phyloP scores from a whole-genome alignment of 1,140 invertebrate genomes.

The Diorhabda carinulata region DNA sequence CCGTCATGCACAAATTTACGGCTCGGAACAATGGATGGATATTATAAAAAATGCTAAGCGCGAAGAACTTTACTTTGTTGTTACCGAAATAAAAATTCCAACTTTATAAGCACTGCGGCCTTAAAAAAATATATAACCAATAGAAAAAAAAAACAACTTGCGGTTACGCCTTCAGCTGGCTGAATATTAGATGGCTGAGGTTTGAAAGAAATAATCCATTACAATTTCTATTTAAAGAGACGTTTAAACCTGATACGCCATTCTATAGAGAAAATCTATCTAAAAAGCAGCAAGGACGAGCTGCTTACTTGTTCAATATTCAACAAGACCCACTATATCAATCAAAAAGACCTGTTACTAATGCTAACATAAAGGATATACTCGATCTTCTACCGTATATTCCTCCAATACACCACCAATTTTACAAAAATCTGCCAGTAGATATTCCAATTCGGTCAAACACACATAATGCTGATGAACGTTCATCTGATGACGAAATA shows the following conservation, averaged over 20 bases:
- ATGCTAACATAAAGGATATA: constrained; percentile 14
- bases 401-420: neutral
- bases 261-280: constrained; percentile 2
- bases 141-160: constrained; percentile 19
- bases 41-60: constrained; percentile 13
- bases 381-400: constrained; percentile 13
- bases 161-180: neutral
- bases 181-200: constrained; percentile 11
- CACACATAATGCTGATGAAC: too few relatives aligned
- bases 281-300: constrained; percentile 6
- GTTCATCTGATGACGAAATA: too few relatives aligned
- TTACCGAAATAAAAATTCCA: constrained; percentile 11
- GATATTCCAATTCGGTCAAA: too few relatives aligned
- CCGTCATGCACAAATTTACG: neutral
- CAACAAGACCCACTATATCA: neutral
- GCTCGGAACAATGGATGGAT: constrained; percentile 17
- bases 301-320: neutral
- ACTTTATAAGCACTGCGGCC: constrained; percentile 10
- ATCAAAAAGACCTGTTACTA: constrained; percentile 5
- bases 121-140: constrained; percentile 22
- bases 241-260: neutral
- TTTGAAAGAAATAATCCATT: neutral
- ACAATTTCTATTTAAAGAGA: neutral
- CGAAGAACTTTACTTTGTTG: neutral
- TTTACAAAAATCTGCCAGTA: too few relatives aligned